Base-by-base conservation (phyloP, 2,113 vertebrate genomes). In the Lamprologus lemairii region DNA sequence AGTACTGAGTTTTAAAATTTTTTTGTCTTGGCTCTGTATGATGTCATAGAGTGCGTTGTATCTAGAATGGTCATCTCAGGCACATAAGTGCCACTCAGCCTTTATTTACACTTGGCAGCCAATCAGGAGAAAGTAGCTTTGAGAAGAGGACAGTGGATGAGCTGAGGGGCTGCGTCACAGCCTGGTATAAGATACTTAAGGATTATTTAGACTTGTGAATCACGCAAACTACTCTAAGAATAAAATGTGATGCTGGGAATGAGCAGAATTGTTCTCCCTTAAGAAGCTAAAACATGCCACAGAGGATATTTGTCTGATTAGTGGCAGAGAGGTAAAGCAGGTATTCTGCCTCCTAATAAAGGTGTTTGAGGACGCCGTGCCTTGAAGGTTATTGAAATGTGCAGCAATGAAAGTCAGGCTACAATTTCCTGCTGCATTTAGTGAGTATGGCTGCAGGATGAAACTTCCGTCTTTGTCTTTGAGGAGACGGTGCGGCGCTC, bases 341-440 rank as follows among this genome's bases (percentile, higher is more conserved):
- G 13, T 28, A 28, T 58, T 60, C 80, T 54, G 26, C 13, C 16
- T 71, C 51, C 80, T 31, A 13, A 37, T 17, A 12, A 49, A 28
- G 2, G 4, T 7, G 78, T 80, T 28, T 81, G 73, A 60, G 53
- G 80, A 60, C 35, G 6, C 23, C 0, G 14, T 57, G 60, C 51
- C 7, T 28, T 68, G 13, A 3, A 4, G 0, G 9, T 75, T 86
- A 80, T 42, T 65, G 35, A 84, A 53, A 81, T 33, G 17, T 12
- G 14, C 49, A 63, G 71, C n/a, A 23, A 17, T 23, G 16, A 81
- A 37, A 81, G 78, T 31, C 80, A 14, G 81, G 86, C 80, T 57
- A 71, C 73, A 57, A 37, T 81, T 84, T 86, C 82, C 84, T 88
- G 80, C 81, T 86, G 33, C 31, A 17, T 84, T 23, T 40, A 79